Conservation (phyloP, 2,113 vertebrate species). For the Brevimyrus niger region DNA sequence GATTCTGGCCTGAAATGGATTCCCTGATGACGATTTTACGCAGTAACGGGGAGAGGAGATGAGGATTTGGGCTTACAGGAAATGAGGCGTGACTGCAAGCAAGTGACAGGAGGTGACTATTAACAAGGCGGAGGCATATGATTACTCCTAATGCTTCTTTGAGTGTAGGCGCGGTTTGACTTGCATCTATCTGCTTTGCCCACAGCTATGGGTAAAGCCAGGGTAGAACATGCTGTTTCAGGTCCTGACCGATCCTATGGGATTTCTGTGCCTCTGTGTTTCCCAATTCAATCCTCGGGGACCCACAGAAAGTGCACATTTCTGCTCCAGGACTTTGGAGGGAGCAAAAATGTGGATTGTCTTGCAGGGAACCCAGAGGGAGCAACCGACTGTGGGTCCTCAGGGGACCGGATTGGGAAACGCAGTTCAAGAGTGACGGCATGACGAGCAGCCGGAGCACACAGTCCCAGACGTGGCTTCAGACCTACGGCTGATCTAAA, state of each 20-base stretch:
- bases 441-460: not conserved
- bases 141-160: slow-evolving; percentile 9
- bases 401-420: not conserved
- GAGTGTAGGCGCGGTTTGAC: not conserved
- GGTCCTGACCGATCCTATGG: not conserved
- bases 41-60: not conserved
- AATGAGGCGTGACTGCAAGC: slow-evolving; percentile 4
- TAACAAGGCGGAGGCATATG: not conserved
- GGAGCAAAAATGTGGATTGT: not conserved
- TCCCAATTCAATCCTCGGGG: not conserved
- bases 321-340: not conserved
- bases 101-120: slow-evolving; percentile 13
- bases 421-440: not conserved
- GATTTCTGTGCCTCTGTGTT: not conserved
- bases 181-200: not conserved
- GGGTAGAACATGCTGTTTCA: not conserved
- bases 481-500: not conserved
- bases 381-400: not conserved
- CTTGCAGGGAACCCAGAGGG: not conserved
- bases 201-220: not conserved
- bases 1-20: not conserved
- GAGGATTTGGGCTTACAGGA: not conserved
- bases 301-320: not conserved
- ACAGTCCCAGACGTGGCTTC: not conserved
- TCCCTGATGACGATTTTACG: not conserved